Conservation (phyloP, 2,113 vertebrate species). For the Syngnathus scovelli region DNA sequence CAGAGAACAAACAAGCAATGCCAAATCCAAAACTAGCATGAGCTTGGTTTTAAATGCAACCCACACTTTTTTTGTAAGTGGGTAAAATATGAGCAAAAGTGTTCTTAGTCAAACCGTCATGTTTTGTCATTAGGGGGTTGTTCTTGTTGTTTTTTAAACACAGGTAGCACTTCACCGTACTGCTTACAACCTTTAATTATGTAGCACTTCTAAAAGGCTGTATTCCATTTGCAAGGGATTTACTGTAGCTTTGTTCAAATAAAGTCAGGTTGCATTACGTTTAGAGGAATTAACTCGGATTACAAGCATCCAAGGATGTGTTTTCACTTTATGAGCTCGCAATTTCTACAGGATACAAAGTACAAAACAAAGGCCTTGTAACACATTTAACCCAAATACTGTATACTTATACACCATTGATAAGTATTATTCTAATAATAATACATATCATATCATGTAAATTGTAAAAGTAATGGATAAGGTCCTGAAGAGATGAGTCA, state of each 20-base stretch:
- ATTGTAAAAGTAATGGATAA: too few species aligned
- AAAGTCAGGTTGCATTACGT: constrained; percentile 32
- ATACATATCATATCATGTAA: too few species aligned
- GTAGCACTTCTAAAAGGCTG: constrained; percentile 32
- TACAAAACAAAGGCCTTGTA: constrained; percentile 21
- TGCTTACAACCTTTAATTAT: neutral
- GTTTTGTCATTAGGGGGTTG: neutral
- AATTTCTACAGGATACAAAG: constrained; percentile 31
- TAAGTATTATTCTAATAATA: neutral
- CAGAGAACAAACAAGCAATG: neutral
- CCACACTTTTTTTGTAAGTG: neutral
- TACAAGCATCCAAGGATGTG: constrained; percentile 21
- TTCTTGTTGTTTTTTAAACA: neutral
- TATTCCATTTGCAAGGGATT: constrained; percentile 38
- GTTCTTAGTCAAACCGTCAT: neutral
- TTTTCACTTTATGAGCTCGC: constrained; percentile 26
- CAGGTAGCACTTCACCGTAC: neutral
- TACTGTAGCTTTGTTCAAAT: constrained; percentile 28
- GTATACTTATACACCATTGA: neutral
- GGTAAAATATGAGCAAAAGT: neutral
- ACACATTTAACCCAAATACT: neutral
- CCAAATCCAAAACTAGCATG: neutral
- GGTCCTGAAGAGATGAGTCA: too few species aligned
- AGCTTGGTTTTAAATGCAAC: neutral
- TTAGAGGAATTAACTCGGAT: constrained; percentile 35